Evolutionary conservation across 2,113 vertebrate species (phyloP).

Genomic region (Blennius ocellaris): DNA sequence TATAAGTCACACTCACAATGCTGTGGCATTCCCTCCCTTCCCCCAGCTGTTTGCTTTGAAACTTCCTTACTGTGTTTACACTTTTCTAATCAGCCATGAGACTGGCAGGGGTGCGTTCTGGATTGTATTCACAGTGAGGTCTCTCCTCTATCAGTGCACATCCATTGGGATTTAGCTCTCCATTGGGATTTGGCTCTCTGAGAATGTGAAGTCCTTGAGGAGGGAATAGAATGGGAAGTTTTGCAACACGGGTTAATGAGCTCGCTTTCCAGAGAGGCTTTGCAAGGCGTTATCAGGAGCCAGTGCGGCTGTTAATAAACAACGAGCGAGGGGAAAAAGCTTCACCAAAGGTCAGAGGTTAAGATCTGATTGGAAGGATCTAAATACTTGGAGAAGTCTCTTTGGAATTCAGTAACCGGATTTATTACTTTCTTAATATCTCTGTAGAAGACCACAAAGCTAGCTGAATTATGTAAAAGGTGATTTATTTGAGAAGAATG

Average conservation of each 20-base stretch:
- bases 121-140: slow-evolving; percentile 67
- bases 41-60: slow-evolving; percentile 62
- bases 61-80: slow-evolving; percentile 74
- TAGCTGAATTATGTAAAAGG: not conserved
- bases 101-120: slow-evolving; percentile 61
- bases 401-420: not conserved
- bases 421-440: not conserved
- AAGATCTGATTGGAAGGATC: slow-evolving; percentile 31
- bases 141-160: slow-evolving; percentile 64
- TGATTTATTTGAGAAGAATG: slow-evolving; percentile 16
- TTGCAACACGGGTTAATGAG: slow-evolving; percentile 45
- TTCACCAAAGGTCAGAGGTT: slow-evolving; percentile 27
- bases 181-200: slow-evolving; percentile 45
- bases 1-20: slow-evolving; percentile 25
- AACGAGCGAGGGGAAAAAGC: not conserved
- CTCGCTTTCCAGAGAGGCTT: slow-evolving; percentile 30
- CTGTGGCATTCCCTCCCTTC: slow-evolving; percentile 22
- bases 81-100: slow-evolving; percentile 69
- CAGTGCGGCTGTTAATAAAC: slow-evolving; percentile 17
- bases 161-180: slow-evolving; percentile 52
- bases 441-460: not conserved
- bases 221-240: slow-evolving; percentile 39
- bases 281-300: slow-evolving; percentile 30
- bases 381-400: slow-evolving; percentile 10
- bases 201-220: slow-evolving; percentile 37